Percentiles rank a stretch among this genome's conserved stretches.
Conservation (phyloP, 2,888 invertebrate species). For the Acanthosepion pharaonis region DNA sequence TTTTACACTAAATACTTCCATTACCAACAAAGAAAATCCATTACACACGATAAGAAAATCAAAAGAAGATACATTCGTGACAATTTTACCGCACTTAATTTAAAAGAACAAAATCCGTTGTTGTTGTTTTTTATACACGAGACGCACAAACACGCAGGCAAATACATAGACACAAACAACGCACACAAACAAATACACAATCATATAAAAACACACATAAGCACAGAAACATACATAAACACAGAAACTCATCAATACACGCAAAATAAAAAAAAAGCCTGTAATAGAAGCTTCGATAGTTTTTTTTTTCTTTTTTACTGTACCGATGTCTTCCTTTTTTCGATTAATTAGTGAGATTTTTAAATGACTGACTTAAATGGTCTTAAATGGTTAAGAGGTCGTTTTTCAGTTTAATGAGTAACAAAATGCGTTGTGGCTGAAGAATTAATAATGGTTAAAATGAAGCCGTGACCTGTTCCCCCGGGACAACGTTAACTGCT, state of each 20-base stretch:
- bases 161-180: not conserved
- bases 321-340: not conserved
- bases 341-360: not conserved
- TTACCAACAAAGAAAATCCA: not conserved
- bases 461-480: not conserved
- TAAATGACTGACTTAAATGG: not conserved
- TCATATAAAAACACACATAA: not conserved
- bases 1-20: not conserved
- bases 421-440: not conserved
- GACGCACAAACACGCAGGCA: not conserved
- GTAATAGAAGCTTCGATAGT: not conserved
- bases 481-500: too few relatives aligned
- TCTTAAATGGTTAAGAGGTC: not conserved
- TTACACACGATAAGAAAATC: not conserved
- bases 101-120: not conserved
- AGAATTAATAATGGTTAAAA: not conserved
- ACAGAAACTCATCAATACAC: not conserved
- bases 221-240: not conserved
- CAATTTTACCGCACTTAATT: not conserved
- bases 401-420: not conserved
- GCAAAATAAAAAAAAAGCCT: not conserved
- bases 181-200: not conserved
- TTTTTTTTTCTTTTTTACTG: not conserved
- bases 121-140: not conserved
- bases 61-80: not conserved